A percentile compares a stretch with the other conserved stretches of the same genome.
Evolutionary conservation across 2,888 invertebrate genomes (phyloP).

Genomic region (Melipona bicolor): DNA sequence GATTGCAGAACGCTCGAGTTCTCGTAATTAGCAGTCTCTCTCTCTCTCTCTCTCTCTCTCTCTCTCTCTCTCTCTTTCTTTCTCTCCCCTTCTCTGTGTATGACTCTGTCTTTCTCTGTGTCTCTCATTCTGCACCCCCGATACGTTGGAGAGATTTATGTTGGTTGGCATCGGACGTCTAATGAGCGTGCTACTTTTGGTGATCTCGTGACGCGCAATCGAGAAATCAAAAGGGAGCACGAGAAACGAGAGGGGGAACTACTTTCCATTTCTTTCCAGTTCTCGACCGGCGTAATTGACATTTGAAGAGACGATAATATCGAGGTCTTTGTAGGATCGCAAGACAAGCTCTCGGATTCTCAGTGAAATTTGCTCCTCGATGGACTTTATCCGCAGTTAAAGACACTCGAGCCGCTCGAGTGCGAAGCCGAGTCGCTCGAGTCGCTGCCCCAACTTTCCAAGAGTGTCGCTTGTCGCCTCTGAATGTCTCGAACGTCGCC

Average conservation of each 20-base stretch:
- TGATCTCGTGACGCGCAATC: not conserved
- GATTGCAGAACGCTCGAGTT: not conserved
- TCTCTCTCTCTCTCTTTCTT: not conserved
- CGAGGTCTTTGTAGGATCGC: not conserved
- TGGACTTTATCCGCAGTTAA: not conserved
- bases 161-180: constrained; percentile 3
- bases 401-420: not conserved
- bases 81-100: not conserved
- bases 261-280: not conserved
- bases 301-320: not conserved
- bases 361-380: not conserved
- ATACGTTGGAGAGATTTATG: constrained; percentile 6
- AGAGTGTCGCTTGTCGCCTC: not conserved
- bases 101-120: not conserved
- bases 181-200: not conserved
- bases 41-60: not conserved
- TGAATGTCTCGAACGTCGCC: not conserved
- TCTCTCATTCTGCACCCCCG: not conserved
- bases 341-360: not conserved
- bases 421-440: too few relatives aligned
- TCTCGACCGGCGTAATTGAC: not conserved
- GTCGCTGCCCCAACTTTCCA: not conserved
- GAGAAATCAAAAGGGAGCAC: not conserved
- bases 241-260: too few relatives aligned
- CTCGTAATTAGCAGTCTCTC: constrained; percentile 34